Base-by-base conservation (phyloP, 1,140 invertebrate species). In the Pachyrhynchus sulphureomaculatus region DNA sequence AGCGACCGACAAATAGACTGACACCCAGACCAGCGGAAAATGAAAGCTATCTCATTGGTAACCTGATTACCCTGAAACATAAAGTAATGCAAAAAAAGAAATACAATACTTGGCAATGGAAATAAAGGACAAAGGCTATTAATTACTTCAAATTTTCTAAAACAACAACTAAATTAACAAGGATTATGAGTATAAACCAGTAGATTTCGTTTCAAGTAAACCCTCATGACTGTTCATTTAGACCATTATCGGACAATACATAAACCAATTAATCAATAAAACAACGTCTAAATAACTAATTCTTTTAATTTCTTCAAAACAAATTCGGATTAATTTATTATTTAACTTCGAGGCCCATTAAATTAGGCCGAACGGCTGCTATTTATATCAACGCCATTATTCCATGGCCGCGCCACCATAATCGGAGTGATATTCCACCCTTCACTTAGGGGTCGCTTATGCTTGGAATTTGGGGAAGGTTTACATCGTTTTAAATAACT, bases 331-430 rank as follows among this genome's bases (percentile, higher is more conserved):
- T 48, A 48, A 48, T 48, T 48, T 48, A 48, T 48, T 48, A 48
- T 48, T 48, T 48, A 48, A 48, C 24, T 48, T 45, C 45, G 9
- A 48, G 24, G 23, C 45, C 45, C 45, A 29, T 48, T 48, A 48
- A 48, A 48, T 48, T 48, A 48, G 45, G 45, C 45, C 45, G 45
- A 48, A 48, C 45, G 45, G 45, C 45, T 48, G 45, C 45, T 48
- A 48, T 48, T 48, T 48, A 48, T 48, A 48, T 48, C 45, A 48
- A 29, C 45, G 45, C 45, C 45, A 48, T 48, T 48, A 48, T 48
- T 24, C 24, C 45, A 48, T 48, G 45, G 45, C 45, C 24, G 45
- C 45, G 45, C 45, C 45, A 48, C 23, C 45, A 48, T 26, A 48
- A 48, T 48, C 45, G 45, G 45, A 48, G 45, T 48, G 45, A 48